A percentile compares a stretch with the other conserved stretches of the same genome.
phyloP scores from a whole-genome alignment of 1,140 invertebrate genomes.

The Conus betulinus region DNA sequence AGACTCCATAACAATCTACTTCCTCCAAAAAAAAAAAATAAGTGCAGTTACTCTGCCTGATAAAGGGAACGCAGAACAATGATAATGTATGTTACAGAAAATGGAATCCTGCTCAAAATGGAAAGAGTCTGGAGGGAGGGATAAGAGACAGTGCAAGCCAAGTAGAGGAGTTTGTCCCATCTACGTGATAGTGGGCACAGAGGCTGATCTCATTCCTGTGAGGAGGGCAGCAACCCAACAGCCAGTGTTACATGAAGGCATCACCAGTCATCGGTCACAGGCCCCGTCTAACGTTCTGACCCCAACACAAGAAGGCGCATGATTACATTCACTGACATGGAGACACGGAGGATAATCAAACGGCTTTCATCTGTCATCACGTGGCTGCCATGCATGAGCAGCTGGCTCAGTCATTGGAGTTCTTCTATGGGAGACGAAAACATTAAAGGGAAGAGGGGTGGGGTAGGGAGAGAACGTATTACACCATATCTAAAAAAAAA shows the following conservation, averaged over 20 bases:
- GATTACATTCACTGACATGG: neutral
- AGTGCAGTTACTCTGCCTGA: neutral
- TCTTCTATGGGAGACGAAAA: neutral
- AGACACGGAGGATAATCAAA: constrained; percentile 4
- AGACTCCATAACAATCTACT: neutral
- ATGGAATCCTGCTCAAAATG: neutral
- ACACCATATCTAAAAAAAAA: no score
- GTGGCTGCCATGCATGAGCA: constrained; percentile 1
- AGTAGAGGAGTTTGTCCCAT: neutral
- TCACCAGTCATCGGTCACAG: no score
- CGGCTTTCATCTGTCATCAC: neutral
- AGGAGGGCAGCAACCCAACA: neutral
- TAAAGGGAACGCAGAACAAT: neutral
- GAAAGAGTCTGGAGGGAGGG: no score
- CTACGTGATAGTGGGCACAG: neutral
- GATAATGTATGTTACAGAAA: neutral
- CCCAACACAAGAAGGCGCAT: neutral
- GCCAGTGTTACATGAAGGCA: no score
- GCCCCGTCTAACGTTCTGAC: no score
- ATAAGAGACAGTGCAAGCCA: no score
- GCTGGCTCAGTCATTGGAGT: neutral
- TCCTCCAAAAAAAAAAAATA: neutral
- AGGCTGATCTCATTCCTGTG: neutral
- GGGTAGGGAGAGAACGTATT: no score
- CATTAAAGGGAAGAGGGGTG: no score